A percentile compares a stretch with the other conserved stretches of the same genome.
Conservation (phyloP, 2,888 invertebrate genomes). For the Lasioglossum pauxillum region DNA sequence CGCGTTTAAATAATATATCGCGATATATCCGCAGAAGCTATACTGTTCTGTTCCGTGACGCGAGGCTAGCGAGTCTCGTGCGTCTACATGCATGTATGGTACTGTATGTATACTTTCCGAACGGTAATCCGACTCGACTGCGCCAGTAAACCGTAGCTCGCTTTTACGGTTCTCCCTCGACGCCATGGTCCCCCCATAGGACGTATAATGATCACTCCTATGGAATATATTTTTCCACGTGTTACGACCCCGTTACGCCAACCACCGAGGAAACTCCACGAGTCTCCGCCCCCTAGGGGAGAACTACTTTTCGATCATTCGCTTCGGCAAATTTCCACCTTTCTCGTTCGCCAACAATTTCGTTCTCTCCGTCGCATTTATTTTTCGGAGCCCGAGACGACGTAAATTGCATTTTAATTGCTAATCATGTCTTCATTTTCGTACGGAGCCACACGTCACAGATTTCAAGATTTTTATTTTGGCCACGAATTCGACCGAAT, state of each 20-base stretch:
- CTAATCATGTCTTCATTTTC: too few relatives aligned
- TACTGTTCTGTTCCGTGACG: background rate
- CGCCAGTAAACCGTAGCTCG: background rate
- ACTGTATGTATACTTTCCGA: background rate
- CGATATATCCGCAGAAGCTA: background rate
- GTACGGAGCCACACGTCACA: too few relatives aligned
- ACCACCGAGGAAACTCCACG: background rate
- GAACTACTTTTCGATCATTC: background rate
- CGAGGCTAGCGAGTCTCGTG: background rate
- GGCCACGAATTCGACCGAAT: too few relatives aligned
- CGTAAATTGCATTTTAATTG: too few relatives aligned
- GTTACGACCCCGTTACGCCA: background rate
- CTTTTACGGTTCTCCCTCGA: constrained; percentile 21
- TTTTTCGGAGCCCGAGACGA: background rate
- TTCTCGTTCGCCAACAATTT: background rate
- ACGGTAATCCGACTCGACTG: constrained; percentile 4
- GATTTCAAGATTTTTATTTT: too few relatives aligned
- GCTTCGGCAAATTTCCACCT: background rate
- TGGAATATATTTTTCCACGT: constrained; percentile 20
- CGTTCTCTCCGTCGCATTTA: background rate
- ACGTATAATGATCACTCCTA: background rate
- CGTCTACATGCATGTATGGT: too few relatives aligned
- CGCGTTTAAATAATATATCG: constrained; percentile 60
- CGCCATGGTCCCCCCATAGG: background rate
- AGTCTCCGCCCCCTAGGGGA: background rate